Percentiles rank a stretch among this genome's conserved stretches.
Evolutionary conservation across 2,113 vertebrate genomes (phyloP).

Genomic region (Spea bombifrons): DNA sequence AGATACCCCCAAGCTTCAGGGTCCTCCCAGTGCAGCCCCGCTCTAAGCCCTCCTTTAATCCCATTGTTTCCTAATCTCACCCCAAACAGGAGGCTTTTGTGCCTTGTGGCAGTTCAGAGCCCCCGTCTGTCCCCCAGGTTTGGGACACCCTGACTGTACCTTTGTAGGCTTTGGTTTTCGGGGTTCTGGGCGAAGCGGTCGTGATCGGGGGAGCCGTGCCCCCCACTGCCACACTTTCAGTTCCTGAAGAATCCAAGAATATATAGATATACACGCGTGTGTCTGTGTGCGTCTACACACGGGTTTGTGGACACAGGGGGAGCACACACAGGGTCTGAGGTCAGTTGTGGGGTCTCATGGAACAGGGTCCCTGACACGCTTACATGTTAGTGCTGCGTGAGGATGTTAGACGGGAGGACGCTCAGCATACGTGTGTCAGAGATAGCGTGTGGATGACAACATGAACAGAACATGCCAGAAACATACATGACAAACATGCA

Average conservation of each 20-base stretch:
- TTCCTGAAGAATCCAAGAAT: constrained; percentile 34
- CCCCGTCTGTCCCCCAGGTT: background rate
- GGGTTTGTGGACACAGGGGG: background rate
- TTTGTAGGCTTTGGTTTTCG: constrained; percentile 11
- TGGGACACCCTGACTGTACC: background rate
- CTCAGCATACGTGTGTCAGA: background rate
- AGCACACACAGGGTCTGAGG: background rate
- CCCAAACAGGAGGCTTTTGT: too few relatives aligned
- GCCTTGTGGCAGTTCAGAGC: too few relatives aligned
- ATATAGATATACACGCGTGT: background rate
- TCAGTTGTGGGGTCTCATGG: background rate
- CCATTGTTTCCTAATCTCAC: too few relatives aligned
- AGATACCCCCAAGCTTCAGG: too few relatives aligned
- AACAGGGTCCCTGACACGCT: background rate
- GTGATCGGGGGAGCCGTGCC: background rate
- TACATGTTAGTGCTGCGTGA: background rate
- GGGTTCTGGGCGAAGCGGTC: constrained; percentile 1
- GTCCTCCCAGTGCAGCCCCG: too few relatives aligned
- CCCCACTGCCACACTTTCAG: background rate
- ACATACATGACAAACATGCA: too few relatives aligned
- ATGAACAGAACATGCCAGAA: too few relatives aligned
- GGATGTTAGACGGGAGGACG: background rate
- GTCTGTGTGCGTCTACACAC: too few relatives aligned
- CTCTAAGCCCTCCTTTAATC: too few relatives aligned
- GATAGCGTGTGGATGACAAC: background rate